Evolutionary conservation across 2,797 vertebrate species (phyloP), one percentile per base, ranked within the genome.

Genomic region (Pseudochirops corinnae): DNA sequence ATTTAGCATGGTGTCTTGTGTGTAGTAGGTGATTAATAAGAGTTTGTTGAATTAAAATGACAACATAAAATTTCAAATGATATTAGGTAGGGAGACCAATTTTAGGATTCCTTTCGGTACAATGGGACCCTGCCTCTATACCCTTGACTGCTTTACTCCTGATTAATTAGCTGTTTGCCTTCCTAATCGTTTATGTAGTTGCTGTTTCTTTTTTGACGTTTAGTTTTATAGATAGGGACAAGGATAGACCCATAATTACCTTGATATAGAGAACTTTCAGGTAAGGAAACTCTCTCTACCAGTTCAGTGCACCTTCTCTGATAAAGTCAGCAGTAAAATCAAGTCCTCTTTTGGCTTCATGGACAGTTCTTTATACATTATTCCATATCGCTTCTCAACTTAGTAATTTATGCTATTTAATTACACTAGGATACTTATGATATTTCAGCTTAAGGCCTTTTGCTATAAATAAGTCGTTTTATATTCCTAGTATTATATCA

Each of bases 371-470:
- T 82, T 46, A 82, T 46, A 7, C 33, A 39, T 16, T 39, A 74
- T 74, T 74, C n/a, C 6, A 24, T 46, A 82, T 46, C 11, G 39
- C 9, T 46, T 82, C 74, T 82, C 21, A 82, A 26, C 39, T 46
- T 82, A 46, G 21, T 46, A 46, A 13, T 24, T 82, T 26, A 46
- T 82, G 3, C 2, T 46, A 82, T 82, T 46, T 26, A 46, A 46
- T 82, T 82, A 82, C 1, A 46, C 39, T 46, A 82, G 74, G 12
- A 82, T 9, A 82, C 55, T 94, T 58, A 93, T 97, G 94, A 87
- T 96, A 33, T 92, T 74, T 26, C n/a, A 95, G 24, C 90, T 93
- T 90, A 67, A 52, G 29, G 50, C 46, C 28, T 93, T 95, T 94
- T 56, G 53, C 12, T 94, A 93, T 95, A 93, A 62, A 92, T 82